phyloP scores from a whole-genome alignment of 1,140 invertebrate species.

The Diachasma alloeum region DNA sequence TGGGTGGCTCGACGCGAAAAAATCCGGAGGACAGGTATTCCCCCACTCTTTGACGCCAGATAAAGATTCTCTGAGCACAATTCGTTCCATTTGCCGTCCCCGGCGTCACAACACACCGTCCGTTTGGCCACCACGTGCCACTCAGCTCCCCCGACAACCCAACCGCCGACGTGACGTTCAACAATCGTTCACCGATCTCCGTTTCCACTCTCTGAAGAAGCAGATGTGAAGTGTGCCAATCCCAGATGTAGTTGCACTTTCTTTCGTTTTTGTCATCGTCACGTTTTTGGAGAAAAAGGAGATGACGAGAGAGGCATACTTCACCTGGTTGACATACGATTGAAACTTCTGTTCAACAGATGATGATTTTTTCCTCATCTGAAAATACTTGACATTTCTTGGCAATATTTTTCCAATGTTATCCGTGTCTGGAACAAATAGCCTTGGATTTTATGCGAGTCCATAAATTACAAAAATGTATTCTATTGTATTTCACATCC shows the following conservation, averaged over 20 bases:
- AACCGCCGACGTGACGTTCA: not conserved
- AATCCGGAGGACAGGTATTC: not conserved
- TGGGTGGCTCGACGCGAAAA: not conserved
- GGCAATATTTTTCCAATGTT: not conserved
- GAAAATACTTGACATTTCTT: not conserved
- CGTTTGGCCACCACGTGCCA: not conserved
- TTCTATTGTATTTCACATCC: not conserved
- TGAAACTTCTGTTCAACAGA: not conserved
- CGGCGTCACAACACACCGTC: not conserved
- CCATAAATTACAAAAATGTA: not conserved
- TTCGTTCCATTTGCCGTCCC: not conserved
- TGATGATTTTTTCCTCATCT: not conserved
- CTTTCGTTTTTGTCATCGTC: not conserved
- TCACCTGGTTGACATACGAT: not conserved
- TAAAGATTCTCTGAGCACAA: too few relatives aligned
- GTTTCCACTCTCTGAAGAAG: not conserved
- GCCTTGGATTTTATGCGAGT: not conserved
- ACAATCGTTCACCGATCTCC: not conserved
- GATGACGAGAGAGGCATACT: not conserved
- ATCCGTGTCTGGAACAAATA: not conserved
- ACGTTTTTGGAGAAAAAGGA: not conserved
- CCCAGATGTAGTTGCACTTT: not conserved
- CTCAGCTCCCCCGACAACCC: not conserved
- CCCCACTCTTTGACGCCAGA: not conserved
- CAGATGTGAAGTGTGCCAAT: slow-evolving; percentile 2